Conservation (phyloP, 30 jellyfish, hydroid and myxozoan species). For the Catostylus mosaicus region DNA sequence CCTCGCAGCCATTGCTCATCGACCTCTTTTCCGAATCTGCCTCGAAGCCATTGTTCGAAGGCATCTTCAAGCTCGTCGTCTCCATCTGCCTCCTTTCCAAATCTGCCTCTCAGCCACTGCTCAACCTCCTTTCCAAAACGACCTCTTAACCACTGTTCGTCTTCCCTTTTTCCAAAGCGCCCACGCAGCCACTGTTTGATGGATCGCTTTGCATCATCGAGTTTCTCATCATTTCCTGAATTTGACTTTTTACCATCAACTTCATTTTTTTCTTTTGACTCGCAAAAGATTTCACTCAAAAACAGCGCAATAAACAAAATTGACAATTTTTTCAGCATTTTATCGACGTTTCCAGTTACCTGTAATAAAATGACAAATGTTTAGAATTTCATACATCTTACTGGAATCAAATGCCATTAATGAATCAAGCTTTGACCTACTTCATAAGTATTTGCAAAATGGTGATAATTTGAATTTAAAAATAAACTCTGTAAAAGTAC, state of each 20-base stretch:
- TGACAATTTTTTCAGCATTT: conserved; percentile 13
- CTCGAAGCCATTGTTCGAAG: conserved; percentile 51
- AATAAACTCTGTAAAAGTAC: no score
- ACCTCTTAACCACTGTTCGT: conserved; percentile 72
- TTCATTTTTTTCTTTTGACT: conserved; percentile 9
- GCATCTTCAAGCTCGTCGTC: conserved; percentile 69
- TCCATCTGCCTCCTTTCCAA: conserved; percentile 71
- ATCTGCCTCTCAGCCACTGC: conserved; percentile 84
- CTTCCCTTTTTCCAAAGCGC: conserved; percentile 44
- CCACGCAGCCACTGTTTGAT: conserved; percentile 66
- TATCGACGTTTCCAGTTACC: not conserved
- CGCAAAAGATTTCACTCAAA: conserved; percentile 25
- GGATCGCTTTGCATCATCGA: conserved; percentile 49
- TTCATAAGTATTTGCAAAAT: no score
- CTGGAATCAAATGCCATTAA: no score
- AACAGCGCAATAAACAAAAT: conserved; percentile 43
- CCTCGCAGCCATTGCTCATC: conserved; percentile 66
- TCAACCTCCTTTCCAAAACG: conserved; percentile 69
- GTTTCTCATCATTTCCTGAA: conserved; percentile 4
- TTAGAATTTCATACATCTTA: no score
- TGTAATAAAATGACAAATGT: not conserved
- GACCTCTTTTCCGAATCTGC: conserved; percentile 66
- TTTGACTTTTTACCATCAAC: not conserved
- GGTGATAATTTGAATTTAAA: no score
- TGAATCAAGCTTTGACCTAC: no score